Evolutionary conservation across 2,113 vertebrate genomes (phyloP).

Genomic region (Phaetusa simplex): DNA sequence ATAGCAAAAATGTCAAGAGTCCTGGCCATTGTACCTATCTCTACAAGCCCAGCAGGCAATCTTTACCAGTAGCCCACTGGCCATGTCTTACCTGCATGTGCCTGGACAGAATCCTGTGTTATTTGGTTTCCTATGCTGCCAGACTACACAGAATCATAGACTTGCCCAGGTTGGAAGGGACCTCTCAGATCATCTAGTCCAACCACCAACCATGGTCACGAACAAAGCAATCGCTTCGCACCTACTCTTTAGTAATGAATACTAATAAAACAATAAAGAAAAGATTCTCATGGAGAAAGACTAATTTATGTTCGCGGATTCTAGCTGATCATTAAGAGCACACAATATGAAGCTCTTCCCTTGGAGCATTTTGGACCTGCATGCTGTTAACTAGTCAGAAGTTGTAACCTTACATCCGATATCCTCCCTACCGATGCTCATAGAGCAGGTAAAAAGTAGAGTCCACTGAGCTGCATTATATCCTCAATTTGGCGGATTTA

Average conservation of each 20-base stretch:
- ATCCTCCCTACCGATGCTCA: not conserved
- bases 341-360: fast-evolving
- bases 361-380: not conserved
- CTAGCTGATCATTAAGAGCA: not conserved
- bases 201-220: not conserved
- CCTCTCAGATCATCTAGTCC: not conserved
- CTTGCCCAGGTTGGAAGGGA: not conserved
- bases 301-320: fast-evolving
- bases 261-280: not conserved
- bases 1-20: not conserved
- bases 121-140: not conserved
- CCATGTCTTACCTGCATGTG: fast-evolving
- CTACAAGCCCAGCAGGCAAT: not conserved
- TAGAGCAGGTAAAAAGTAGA: not conserved
- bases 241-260: not conserved
- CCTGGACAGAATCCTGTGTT: fast-evolving
- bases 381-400: not conserved
- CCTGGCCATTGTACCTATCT: not conserved
- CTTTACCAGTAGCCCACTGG: not conserved
- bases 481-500: not conserved
- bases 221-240: not conserved
- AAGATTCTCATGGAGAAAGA: not conserved
- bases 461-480: not conserved
- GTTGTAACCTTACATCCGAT: not conserved
- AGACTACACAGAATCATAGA: not conserved